These are phyloP conservation scores for Aptenodytes forsteri DNA, from an alignment of 2,113 vertebrate species.

Conservation along the genomic window DNA sequence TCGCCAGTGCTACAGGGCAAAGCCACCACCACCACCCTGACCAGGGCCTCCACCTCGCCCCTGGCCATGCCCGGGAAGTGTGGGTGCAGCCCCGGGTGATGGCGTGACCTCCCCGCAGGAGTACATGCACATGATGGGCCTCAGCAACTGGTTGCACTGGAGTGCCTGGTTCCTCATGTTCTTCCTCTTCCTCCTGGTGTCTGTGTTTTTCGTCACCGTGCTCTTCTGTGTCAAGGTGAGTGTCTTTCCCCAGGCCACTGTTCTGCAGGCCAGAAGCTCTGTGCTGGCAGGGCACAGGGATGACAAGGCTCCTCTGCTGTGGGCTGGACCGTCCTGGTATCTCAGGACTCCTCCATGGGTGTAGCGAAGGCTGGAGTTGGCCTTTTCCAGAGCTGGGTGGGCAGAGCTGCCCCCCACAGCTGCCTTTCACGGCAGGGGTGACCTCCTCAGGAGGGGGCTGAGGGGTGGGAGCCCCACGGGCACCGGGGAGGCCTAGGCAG, in stretches of 20 bases:
- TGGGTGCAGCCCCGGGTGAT: background rate
- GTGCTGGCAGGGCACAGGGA: background rate
- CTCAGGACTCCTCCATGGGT: background rate
- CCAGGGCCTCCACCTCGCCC: background rate
- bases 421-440: background rate
- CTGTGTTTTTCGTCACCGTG: conserved; percentile 88
- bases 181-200: conserved; percentile 88
- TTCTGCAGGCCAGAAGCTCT: background rate
- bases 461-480: background rate
- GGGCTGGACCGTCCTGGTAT: background rate
- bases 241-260: background rate
- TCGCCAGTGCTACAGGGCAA: background rate
- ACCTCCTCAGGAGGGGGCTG: background rate
- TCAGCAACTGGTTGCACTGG: conserved; percentile 97
- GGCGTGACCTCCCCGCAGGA: conserved; percentile 74
- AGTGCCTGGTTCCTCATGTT: conserved; percentile 96
- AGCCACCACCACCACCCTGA: background rate
- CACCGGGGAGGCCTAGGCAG: background rate
- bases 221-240: conserved; percentile 91
- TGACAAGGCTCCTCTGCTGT: background rate
- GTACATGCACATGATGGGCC: conserved; percentile 99
- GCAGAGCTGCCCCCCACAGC: background rate
- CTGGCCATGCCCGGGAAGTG: fast-evolving
- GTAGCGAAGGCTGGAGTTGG: background rate
- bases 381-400: background rate